These are phyloP conservation scores for Cynopterus sphinx DNA, from an alignment of 2,797 vertebrate species.

Conservation along the genomic window DNA sequence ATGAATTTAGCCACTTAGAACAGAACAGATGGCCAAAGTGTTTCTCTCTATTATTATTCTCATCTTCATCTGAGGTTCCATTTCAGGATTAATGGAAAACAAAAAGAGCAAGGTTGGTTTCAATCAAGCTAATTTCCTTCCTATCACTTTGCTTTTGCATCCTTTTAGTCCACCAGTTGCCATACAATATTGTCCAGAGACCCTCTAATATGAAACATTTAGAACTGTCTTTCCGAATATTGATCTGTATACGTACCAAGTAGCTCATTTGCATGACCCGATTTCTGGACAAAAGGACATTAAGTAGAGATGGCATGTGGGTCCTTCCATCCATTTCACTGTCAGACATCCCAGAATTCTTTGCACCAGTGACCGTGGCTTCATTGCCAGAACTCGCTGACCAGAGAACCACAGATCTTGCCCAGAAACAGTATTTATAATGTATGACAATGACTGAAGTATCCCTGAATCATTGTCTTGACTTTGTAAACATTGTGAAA, in stretches of 20 bases:
- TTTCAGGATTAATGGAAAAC: constrained; percentile 62
- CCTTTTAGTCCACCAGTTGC: constrained; percentile 35
- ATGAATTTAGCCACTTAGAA: constrained; percentile 66
- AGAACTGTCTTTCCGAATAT: constrained; percentile 59
- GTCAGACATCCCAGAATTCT: constrained; percentile 78
- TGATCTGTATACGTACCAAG: constrained; percentile 80
- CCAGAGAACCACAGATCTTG: constrained; percentile 68
- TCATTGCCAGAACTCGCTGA: constrained; percentile 78
- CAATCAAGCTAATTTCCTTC: constrained; percentile 54
- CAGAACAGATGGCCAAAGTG: constrained; percentile 53
- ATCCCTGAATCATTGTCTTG: constrained; percentile 65
- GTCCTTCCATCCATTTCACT: constrained; percentile 78
- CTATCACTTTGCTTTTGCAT: constrained; percentile 35
- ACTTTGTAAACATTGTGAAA: constrained; percentile 63
- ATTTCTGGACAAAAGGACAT: constrained; percentile 79
- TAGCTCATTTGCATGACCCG: constrained; percentile 79
- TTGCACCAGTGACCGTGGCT: constrained; percentile 65
- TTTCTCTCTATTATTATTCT: constrained; percentile 48
- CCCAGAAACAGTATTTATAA: constrained; percentile 67
- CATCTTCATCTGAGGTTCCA: constrained; percentile 64
- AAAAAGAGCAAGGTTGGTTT: constrained; percentile 51
- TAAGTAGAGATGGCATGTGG: constrained; percentile 78
- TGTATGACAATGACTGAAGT: constrained; percentile 51
- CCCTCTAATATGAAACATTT: constrained; percentile 57
- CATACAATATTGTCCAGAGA: constrained; percentile 41